Evolutionary conservation across 2,797 vertebrate genomes (phyloP), one percentile per base, ranked within the genome.

Genomic region (Sitta carolinensis): DNA sequence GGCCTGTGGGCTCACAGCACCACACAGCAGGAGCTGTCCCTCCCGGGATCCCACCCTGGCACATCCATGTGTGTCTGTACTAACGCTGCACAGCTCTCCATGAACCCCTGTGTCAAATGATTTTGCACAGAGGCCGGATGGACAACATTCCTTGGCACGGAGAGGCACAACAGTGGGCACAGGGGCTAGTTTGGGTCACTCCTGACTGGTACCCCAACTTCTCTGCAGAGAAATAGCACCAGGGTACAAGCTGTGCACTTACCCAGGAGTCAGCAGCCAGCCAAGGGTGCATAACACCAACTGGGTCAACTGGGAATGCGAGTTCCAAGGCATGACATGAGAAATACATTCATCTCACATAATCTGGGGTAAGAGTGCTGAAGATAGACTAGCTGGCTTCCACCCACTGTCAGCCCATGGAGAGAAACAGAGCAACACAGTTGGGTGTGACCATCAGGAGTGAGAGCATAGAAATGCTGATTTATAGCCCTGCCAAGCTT

Each of bases 401-500:
- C 95, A 97, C 96, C 96, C 95, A 96, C 96, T 96, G 95, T 96
- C 96, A 96, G 95, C 95, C 94, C 96, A 97, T 96, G 96, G 95
- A 97, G 96, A 97, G 89, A 97, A 96, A 97, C 96, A 97, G 63
- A 97, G 96, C 96, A 97, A 97, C 93, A 96, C 96, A 96, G 96
- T 95, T 94, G 95, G 96, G 95, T 95, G 96, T 97, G 95, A 96
- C 96, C 87, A 97, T 96, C 95, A 91, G 85, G 83, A 96, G 94
- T 79, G 93, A 94, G 94, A 94, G 95, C 61, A 97, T 4, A 94
- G 91, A 96, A 96, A 89, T 93, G 93, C 91, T 77, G 91, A 93
- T 92, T 94, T 92, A 91, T 84, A 97, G 94, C 87, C 93, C 95
- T 94, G 95, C 83, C 77, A 94, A 91, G 74, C 42, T 84, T 90